Evolutionary conservation across 2,888 invertebrate species (phyloP), one percentile per base, ranked within the genome.

Genomic region (Acleris emargana): DNA sequence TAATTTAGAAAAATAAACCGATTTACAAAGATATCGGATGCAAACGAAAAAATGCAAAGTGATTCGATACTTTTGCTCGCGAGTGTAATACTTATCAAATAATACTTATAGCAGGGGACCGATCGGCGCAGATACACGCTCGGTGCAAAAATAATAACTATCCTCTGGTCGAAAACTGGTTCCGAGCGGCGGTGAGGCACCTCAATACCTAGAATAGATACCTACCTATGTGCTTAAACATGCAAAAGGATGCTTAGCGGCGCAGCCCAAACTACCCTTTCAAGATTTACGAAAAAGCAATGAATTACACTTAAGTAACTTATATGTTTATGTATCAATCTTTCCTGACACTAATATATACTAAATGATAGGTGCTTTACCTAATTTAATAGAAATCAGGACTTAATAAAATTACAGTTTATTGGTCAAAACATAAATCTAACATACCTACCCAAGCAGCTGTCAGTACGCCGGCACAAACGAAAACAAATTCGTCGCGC

Each of bases 381-480:
- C 38, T 38, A 13, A 38, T 38, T 38, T 38, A 38, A 38, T 2
- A 38, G 11, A 13, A 13, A 13, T 38, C 13, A 4, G 13, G 11
- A 38, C 13, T 13, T 13, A 38, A 38, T n/a, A 3, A 13, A 38
- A 38, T 11, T 4, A 38, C 13, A 13, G 17, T 28, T n/a, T 28
- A 32, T 5, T 6, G 28, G n/a, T 32, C 18, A 43, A 67, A 71
- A 78, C 72, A 82, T 77, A 82, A 85, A 79, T 76, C 76, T 81
- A 73, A 77, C 89, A 86, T 85, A 89, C 89, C 89, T 85, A 89
- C 89, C 89, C 83, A 85, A 84, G 85, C 84, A 84, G 82, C 85
- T 87, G 87, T 87, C 86, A 87, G 81, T 79, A 79, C 74, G 78
- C 84, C 87, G 85, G 85, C 81, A 78, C 70, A 79, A 83, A 83